Conservation (phyloP, 1,140 invertebrate species). For the Gryon sp. region DNA sequence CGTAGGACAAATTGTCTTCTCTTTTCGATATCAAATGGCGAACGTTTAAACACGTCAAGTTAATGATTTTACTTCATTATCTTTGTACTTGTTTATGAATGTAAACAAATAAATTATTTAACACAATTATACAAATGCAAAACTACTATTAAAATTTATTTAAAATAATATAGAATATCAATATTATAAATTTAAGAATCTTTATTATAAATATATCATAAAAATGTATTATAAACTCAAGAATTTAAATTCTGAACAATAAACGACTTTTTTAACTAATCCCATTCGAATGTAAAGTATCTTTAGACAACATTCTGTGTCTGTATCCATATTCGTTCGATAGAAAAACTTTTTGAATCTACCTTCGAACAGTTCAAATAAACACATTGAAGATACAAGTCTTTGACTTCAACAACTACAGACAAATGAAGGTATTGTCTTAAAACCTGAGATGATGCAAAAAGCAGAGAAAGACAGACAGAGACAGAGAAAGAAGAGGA, state of each 20-base stretch:
- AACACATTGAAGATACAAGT: conserved; percentile 32
- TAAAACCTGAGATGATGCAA: conserved; percentile 43
- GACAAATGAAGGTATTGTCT: conserved; percentile 61
- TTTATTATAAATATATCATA: no score
- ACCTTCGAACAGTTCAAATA: conserved; percentile 29
- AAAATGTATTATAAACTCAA: no score
- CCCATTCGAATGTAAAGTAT: not conserved
- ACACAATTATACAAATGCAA: no score
- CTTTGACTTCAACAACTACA: conserved; percentile 29
- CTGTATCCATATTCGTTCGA: not conserved
- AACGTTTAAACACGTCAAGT: conserved; percentile 46
- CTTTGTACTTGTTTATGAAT: no score
- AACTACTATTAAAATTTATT: not conserved
- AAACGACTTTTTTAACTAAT: conserved; percentile 9
- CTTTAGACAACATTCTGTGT: conserved; percentile 10
- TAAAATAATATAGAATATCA: no score
- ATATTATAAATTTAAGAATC: no score
- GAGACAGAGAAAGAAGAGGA: conserved; percentile 18
- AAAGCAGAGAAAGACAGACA: conserved; percentile 15
- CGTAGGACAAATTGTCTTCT: conserved; percentile 63
- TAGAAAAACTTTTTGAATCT: conserved; percentile 28
- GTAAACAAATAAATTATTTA: no score
- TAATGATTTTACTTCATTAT: conserved; percentile 10
- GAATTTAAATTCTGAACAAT: not conserved
- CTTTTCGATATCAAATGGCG: conserved; percentile 33